Evolutionary conservation across 2,113 vertebrate species (phyloP).

Genomic region (Ahaetulla prasina): DNA sequence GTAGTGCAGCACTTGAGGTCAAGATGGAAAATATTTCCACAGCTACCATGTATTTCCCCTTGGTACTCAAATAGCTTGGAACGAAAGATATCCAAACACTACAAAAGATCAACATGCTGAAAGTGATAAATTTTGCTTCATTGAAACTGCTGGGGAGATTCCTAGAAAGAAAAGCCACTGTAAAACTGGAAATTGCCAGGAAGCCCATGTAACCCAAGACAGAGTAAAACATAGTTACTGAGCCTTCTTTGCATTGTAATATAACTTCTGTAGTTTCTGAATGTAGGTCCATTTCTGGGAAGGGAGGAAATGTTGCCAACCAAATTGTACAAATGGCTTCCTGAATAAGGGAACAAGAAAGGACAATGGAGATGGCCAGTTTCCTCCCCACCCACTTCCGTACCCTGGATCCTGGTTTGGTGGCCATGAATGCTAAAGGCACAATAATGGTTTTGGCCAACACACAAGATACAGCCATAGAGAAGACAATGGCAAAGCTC

Average conservation of each 20-base stretch:
- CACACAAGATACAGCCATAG: neutral
- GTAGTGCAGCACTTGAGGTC: neutral
- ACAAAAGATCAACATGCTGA: neutral
- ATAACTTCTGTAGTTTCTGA: neutral
- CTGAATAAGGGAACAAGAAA: neutral
- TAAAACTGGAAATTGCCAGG: neutral
- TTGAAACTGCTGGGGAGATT: neutral
- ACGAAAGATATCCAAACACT: neutral
- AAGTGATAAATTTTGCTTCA: neutral
- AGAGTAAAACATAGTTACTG: neutral
- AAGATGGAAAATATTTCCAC: neutral
- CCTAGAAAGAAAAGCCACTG: neutral
- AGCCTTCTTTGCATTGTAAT: neutral
- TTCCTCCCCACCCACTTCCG: neutral
- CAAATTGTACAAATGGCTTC: neutral
- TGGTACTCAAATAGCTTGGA: neutral
- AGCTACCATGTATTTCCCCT: neutral
- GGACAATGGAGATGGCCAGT: neutral
- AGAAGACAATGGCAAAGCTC: neutral
- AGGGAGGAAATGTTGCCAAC: neutral
- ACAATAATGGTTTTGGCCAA: neutral
- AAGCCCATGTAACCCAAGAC: neutral
- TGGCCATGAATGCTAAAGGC: neutral
- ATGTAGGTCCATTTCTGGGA: neutral
- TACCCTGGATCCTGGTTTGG: neutral